phyloP scores from a whole-genome alignment of 2,113 vertebrate species.

The Pipa parva region DNA sequence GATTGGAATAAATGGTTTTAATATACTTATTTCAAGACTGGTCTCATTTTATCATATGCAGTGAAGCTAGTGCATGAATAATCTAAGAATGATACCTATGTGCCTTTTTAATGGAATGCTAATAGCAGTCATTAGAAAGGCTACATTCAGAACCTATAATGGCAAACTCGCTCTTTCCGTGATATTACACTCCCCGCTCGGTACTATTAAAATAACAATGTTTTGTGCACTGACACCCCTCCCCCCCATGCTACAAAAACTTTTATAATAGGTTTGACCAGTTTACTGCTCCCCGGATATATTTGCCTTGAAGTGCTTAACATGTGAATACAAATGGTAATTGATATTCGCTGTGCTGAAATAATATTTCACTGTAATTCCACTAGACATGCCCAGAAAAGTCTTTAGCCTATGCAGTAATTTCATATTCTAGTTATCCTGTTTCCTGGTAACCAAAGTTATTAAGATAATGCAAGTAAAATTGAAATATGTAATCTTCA shows the following conservation, averaged over 20 bases:
- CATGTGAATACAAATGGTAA: no score
- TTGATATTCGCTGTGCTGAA: no score
- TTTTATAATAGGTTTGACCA: constrained; percentile 13
- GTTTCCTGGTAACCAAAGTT: no score
- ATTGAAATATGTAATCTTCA: no score
- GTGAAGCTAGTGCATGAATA: constrained; percentile 55
- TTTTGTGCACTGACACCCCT: constrained; percentile 9
- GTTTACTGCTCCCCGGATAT: constrained; percentile 1
- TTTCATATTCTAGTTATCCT: no score
- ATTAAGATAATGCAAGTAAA: no score
- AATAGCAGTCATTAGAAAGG: constrained; percentile 52
- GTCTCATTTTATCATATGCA: constrained; percentile 62
- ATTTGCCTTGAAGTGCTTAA: no score
- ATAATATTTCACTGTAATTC: no score
- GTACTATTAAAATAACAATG: constrained; percentile 37
- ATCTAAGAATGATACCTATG: constrained; percentile 57
- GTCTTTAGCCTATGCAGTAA: no score
- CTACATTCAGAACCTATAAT: constrained; percentile 36
- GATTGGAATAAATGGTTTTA: constrained; percentile 68
- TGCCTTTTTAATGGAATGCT: constrained; percentile 57
- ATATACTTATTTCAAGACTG: constrained; percentile 61
- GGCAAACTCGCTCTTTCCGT: constrained; percentile 48
- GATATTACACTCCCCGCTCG: constrained; percentile 29
- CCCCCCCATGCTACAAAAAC: background rate
- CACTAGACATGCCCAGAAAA: no score